Base-by-base conservation (phyloP, 2,888 invertebrate species). In the Helobdella robusta region DNA sequence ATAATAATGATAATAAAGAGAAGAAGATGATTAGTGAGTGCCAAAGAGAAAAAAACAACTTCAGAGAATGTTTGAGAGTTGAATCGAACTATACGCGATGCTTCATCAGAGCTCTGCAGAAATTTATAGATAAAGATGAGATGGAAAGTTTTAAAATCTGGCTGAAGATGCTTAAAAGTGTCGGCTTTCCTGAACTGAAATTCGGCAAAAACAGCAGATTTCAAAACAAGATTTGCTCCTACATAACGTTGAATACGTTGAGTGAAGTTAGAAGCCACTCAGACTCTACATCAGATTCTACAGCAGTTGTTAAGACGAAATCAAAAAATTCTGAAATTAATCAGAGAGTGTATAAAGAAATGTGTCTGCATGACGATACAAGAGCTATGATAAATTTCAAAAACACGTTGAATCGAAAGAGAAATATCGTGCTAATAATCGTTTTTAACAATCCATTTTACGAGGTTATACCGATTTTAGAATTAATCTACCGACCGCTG, bases 381-480 rank as follows among this genome's bases (percentile, higher is more conserved):
- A 63, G 25, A 6, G 35, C 18, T 59, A 28, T 18, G 15, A 20
- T 60, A 18, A 61, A 69, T 32, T 64, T 69, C 5, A 48, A 58
- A 15, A 48, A 59, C 2, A 66, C 67, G 2, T 68, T 67, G 70
- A 35, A 40, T n/a, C 67, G 62, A 44, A 63, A 63, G 18, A 36
- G 48, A 0, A 59, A 68, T n/a, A 59, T 71, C 11, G 18, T 71
- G 4, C 65, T 71, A 20, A 18, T 71, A 2, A 59, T 71, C 8
- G 46, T 64, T 8, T 70, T 71, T 66, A 71, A 71, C 36, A 54
- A 65, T 5, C 67, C 67, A 20, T 64, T 65, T 28, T 71, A 71
- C 59, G 67, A 68, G 8, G 67, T 64, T 34, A 69, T 71, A 35
- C 71, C 70, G 20, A 67, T 67, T 34, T 23, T 70, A 23, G 71